Evolutionary conservation across 2,888 invertebrate species (phyloP), one percentile per base, ranked within the genome.

Genomic region (Drosophila paranaensis): DNA sequence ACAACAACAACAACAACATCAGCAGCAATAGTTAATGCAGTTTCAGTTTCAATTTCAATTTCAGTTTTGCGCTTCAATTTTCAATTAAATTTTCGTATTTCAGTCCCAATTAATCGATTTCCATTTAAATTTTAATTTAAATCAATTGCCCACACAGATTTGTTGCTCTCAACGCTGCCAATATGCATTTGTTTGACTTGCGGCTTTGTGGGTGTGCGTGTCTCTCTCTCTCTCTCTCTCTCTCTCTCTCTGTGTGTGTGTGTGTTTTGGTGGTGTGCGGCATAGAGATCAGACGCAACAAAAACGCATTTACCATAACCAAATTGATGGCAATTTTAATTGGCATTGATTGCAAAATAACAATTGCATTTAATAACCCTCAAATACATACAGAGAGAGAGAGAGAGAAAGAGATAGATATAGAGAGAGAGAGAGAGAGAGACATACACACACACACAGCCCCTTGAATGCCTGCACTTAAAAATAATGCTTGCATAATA

Each of bases 331-430:
- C 77, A 33, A 64, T 73, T 85, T 82, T 77, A 84, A 84, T 84
- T 84, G 83, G 85, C 83, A 69, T 84, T 82, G 85, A 71, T 73
- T 85, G 83, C 79, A 63, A 81, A 85, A 70, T 81, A 85, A 83
- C 82, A 85, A 83, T 81, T 77, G 62, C 73, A 82, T 81, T 84
- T 79, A 60, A 81, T 71, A 71, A 71, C 64, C 57, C 66, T 14
- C 63, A 33, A 25, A 51, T 42, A 51, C 53, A 20, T 20, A 20
- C 20, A 20, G 27, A 27, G 27, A 27, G 27, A 27, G 27, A 27
- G 27, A 4, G 27, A 27, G 3, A 27, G 27, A 3, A 4, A 27
- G 43, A 25, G 58, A 55, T 14, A 45, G 27, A 27, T 2, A 27
- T 2, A 27, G 27, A 27, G 27, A 27, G 27, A 27, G 27, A 4